A percentile compares a stretch with the other conserved stretches of the same genome.
These are phyloP conservation scores for Amphiprion ocellaris DNA, from an alignment of 2,113 vertebrate species.

Conservation along the genomic window DNA sequence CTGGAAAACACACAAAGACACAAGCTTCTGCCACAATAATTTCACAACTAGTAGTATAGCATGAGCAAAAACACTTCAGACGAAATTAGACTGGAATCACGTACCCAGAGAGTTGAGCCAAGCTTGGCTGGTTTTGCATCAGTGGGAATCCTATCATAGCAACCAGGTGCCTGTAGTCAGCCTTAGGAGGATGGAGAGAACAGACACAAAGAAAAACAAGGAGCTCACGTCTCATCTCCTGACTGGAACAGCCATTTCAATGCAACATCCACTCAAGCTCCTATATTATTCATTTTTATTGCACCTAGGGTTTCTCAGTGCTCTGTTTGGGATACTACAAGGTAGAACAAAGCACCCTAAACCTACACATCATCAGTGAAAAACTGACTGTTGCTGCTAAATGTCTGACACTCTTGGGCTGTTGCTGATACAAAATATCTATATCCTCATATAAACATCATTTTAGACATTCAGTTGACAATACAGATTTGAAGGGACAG, in stretches of 20 bases:
- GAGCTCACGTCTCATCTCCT: not conserved
- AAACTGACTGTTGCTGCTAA: not conserved
- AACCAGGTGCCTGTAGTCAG: slow-evolving; percentile 55
- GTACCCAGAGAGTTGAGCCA: slow-evolving; percentile 57
- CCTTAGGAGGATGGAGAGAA: slow-evolving; percentile 43
- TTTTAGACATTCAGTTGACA: not conserved
- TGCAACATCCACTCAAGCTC: not conserved
- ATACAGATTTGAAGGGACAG: no score
- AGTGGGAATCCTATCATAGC: slow-evolving; percentile 72
- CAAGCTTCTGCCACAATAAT: not conserved
- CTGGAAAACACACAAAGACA: slow-evolving; percentile 5
- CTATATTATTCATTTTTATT: not conserved
- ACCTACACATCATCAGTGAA: not conserved
- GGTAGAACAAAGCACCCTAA: slow-evolving; percentile 18
- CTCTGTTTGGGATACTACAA: not conserved
- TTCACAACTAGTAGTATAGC: not conserved
- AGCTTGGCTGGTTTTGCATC: slow-evolving; percentile 77
- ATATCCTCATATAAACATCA: not conserved
- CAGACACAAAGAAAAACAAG: slow-evolving; percentile 46
- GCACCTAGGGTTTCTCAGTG: not conserved
- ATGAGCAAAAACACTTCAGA: slow-evolving; percentile 42
- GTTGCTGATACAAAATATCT: not conserved
- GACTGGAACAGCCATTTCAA: not conserved
- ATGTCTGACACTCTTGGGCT: no score
- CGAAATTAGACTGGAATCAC: slow-evolving; percentile 14